A percentile compares a stretch with the other conserved stretches of the same genome.
Conservation (phyloP, 1,140 invertebrate genomes). For the Yoshiicerus persimilis region DNA sequence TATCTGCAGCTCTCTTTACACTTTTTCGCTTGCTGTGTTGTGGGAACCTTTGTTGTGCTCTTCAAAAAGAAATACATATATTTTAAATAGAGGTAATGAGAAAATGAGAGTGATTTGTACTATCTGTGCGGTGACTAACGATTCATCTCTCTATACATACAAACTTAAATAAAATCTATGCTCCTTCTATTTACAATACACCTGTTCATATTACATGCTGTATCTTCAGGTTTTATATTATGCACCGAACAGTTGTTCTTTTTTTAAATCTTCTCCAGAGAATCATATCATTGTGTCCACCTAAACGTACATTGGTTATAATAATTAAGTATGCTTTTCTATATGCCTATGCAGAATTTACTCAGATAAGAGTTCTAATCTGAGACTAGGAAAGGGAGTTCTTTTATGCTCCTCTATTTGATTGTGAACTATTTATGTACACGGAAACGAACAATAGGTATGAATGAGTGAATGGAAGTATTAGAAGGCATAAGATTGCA, state of each 20-base stretch:
- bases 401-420: not conserved
- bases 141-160: not conserved
- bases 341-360: no score
- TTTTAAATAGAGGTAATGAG: not conserved
- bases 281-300: no score
- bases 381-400: no score
- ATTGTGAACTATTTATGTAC: not conserved
- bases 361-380: no score
- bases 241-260: not conserved
- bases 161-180: no score
- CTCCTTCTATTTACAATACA: no score
- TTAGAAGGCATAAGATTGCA: not conserved
- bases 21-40: not conserved
- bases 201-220: not conserved
- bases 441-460: not conserved
- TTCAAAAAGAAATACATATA: not conserved
- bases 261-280: not conserved
- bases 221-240: not conserved
- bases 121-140: not conserved
- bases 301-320: no score
- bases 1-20: not conserved
- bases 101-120: not conserved
- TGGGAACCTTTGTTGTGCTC: not conserved
- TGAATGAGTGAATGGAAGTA: not conserved
- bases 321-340: no score